These are phyloP conservation scores for Martes martes DNA, from an alignment of 2,113 vertebrate species.

Conservation along the genomic window DNA sequence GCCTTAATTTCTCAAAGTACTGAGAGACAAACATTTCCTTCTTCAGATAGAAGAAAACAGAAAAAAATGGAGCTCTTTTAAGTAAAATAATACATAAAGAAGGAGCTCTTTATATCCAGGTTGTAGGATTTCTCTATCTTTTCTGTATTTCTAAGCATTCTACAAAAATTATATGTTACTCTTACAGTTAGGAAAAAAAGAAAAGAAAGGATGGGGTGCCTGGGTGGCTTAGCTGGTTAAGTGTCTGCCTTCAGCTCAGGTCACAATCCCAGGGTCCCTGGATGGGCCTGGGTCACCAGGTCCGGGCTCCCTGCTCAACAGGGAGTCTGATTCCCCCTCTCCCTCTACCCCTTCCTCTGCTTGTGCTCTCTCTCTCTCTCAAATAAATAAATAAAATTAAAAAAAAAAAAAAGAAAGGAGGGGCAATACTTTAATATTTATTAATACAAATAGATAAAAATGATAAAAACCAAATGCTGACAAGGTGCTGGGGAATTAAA, in stretches of 20 bases:
- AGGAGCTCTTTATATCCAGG: neutral
- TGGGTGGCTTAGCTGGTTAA: too few relatives aligned
- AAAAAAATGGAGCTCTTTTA: neutral
- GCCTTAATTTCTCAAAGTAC: neutral
- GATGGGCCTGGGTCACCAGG: too few relatives aligned
- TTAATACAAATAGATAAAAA: conserved; percentile 16
- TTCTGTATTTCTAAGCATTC: conserved; percentile 37
- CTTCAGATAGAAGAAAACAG: neutral
- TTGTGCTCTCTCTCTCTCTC: too few relatives aligned
- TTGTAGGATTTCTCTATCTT: neutral
- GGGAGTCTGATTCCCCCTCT: too few relatives aligned
- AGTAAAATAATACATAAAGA: neutral
- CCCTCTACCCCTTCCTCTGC: too few relatives aligned
- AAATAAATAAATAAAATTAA: too few relatives aligned
- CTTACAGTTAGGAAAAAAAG: conserved; percentile 8
- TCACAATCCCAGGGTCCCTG: too few relatives aligned
- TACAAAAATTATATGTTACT: conserved; percentile 27
- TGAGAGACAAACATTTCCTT: conserved; percentile 14
- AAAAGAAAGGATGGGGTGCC: neutral
- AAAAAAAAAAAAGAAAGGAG: neutral
- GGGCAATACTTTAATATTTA: neutral
- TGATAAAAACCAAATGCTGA: neutral
- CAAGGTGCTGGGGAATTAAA: neutral
- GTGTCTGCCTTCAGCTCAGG: too few relatives aligned
- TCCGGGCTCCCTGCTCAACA: too few relatives aligned